phyloP scores from a whole-genome alignment of 2,888 invertebrate species.

The Folsomia manolachei region DNA sequence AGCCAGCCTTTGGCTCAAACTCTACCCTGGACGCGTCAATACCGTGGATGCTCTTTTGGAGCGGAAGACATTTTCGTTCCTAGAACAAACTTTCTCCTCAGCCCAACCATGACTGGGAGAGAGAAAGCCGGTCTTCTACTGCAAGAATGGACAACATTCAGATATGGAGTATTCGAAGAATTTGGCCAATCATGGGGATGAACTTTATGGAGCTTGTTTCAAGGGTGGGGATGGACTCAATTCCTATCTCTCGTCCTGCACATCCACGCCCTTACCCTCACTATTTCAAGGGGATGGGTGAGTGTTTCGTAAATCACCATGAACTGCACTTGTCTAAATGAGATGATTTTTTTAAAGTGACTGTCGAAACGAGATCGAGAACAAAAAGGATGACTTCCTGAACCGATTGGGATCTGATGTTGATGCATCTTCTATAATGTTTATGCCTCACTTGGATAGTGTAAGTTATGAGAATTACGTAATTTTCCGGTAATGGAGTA shows the following conservation, averaged over 20 bases:
- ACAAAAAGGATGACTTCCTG: neutral
- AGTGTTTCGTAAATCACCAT: neutral
- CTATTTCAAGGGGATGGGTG: neutral
- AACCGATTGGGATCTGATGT: neutral
- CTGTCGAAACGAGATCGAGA: neutral
- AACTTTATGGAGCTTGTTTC: constrained; percentile 61
- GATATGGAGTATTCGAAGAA: constrained; percentile 68
- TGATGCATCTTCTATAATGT: constrained; percentile 17
- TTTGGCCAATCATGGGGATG: constrained; percentile 61
- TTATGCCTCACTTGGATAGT: constrained; percentile 15
- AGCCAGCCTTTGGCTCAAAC: constrained; percentile 53
- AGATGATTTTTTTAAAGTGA: neutral
- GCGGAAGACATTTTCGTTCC: constrained; percentile 61
- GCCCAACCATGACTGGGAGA: neutral
- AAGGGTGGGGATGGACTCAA: constrained; percentile 42
- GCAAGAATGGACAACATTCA: constrained; percentile 65
- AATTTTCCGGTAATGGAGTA: neutral
- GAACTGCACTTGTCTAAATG: neutral
- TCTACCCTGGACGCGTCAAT: constrained; percentile 61
- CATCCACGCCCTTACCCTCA: constrained; percentile 3
- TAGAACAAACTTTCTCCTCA: constrained; percentile 24
- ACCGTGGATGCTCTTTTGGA: constrained; percentile 60
- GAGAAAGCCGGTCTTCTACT: constrained; percentile 55
- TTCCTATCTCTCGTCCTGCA: constrained; percentile 34
- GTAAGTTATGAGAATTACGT: neutral